Conservation (phyloP, 2,888 invertebrate species). For the Acanthosepion esculentum region DNA sequence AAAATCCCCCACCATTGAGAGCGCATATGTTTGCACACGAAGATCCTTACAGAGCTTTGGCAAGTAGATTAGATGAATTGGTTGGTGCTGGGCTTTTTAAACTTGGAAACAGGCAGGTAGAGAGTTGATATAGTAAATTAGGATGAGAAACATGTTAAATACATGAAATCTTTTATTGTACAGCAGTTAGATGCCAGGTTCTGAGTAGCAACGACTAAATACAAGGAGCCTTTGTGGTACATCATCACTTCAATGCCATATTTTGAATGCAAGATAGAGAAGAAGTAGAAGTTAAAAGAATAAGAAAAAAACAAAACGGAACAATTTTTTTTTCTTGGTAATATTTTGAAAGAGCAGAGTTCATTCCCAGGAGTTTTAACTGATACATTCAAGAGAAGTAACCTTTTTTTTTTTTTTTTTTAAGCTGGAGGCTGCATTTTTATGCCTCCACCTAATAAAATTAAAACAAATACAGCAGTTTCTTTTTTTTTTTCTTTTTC, state of each 20-base stretch:
- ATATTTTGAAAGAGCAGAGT: background rate
- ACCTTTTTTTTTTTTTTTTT: background rate
- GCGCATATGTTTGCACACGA: no score
- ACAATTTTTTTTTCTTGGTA: background rate
- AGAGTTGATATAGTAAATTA: background rate
- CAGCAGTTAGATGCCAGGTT: constrained; percentile 33
- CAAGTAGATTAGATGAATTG: background rate
- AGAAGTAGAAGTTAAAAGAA: constrained; percentile 17
- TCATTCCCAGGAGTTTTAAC: background rate
- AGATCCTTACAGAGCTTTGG: no score
- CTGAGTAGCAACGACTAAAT: constrained; percentile 14
- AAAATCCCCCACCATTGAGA: no score
- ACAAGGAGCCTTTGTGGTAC: constrained; percentile 33
- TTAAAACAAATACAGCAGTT: background rate
- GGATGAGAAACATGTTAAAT: constrained; percentile 18
- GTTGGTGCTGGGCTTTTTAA: background rate
- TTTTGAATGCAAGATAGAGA: background rate
- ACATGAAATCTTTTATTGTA: constrained; percentile 33
- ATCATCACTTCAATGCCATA: background rate
- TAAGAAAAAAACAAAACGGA: background rate
- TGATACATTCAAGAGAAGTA: background rate
- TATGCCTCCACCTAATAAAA: background rate
- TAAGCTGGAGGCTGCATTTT: background rate
- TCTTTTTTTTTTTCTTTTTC: background rate
- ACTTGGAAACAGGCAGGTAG: background rate